Evolutionary conservation across 2,888 invertebrate species (phyloP), one percentile per base, ranked within the genome.

Genomic region (Eurytoma californica): DNA sequence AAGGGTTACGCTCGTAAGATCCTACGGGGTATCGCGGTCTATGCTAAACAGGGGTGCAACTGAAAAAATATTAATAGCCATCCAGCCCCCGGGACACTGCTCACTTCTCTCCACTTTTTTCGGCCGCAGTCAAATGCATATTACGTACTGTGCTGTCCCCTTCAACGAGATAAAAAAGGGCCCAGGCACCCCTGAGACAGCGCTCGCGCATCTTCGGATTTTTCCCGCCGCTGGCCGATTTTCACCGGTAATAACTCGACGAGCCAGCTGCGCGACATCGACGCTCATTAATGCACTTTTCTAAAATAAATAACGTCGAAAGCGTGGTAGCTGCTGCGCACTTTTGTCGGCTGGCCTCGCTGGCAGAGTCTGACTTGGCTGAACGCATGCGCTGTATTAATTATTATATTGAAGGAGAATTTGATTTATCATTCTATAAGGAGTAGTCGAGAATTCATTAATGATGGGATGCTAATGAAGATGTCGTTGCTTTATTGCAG

Each of bases 1-100:
- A 81, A 66, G 80, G 80, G 66, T 77, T 78, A 49, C 12, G 3
- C 28, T 4, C 57, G 63, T 51, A 78, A 65, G 70, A 66, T 80
- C 67, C 67, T n/a, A 7, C 30, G 4, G 47, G 3, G 28, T 72
- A 76, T 28, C 77, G 74, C 39, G 60, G 80, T 82, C 85, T 88
- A 89, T 90, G 89, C 88, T 89, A 89, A 90, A 86, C 86, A 89
- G 88, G 89, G 89, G 88, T 88, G 86, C 85, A 83, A 85, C 83
- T 70, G 51, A 82, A 82, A 84, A 88, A 85, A 86, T 87, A 89
- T 89, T 89, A 88, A 90, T 89, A 87, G 89, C 86, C 83, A 86
- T 84, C 88, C 87, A 89, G 88, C 89, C 89, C 87, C 84, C 83
- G 18, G 58, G 70, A 74, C 66, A 47, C 57, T 53, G 51, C 75